Evolutionary conservation across 2,888 invertebrate genomes (phyloP), one percentile per base, ranked within the genome.

Genomic region (Epistrophe grossulariae): DNA sequence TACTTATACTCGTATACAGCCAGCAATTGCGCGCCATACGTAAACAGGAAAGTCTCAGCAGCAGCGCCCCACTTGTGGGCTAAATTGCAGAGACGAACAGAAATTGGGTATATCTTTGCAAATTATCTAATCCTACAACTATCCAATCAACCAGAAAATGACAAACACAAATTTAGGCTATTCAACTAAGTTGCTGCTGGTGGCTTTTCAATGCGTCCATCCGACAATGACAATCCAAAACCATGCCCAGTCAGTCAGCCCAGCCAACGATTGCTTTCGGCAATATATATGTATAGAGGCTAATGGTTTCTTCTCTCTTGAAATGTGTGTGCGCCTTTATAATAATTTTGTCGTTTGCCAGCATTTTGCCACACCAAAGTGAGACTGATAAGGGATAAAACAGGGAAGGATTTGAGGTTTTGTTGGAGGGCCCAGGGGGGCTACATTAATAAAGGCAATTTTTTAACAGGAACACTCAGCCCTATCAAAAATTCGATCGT

Each of bases 91-190:
- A 80, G 77, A 24, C 24, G 24, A 24, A 72, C 71, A n/a, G 45
- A 77, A 85, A 68, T 73, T 76, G 72, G 73, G 78, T 85, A 85
- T 82, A 85, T 82, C 85, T 82, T 62, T 62, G 82, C 78, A 68
- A 82, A 85, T 85, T 85, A 85, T 79, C 85, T 82, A 85, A 82
- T 78, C 78, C 85, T 45, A 78, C 82, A 82, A 79, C 81, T 79
- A 76, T 74, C 82, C 78, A 85, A 82, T 85, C 85, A 85, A 82
- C 72, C 50, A 71, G 83, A 83, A 84, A 84, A 74, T 74, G 79
- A 79, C 83, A 74, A 83, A 74, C 73, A 79, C 83, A 83, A 83
- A 70, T 70, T 70, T 70, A 40, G 52, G 70, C 70, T 68, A 68
- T 68, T 68, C 68, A 68, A 19, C 35, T 50, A 17, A 66, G 48